A percentile compares a stretch with the other conserved stretches of the same genome.
Conservation (phyloP, 2,888 invertebrate species). For the Sylvicola cinctus region DNA sequence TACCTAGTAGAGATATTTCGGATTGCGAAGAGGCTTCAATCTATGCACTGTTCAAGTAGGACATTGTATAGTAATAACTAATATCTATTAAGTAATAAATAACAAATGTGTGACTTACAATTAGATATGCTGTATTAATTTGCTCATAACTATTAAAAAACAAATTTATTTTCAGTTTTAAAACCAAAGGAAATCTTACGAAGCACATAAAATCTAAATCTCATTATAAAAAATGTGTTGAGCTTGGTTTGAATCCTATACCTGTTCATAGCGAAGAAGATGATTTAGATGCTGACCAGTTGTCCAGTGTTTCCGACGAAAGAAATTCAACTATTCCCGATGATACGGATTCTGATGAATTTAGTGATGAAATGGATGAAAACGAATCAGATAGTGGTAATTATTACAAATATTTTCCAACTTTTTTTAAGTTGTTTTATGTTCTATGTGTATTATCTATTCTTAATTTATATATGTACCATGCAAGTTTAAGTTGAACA, state of each 20-base stretch:
- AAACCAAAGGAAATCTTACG: constrained; percentile 93
- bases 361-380: constrained; percentile 41
- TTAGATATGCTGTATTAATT: too few relatives aligned
- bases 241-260: constrained; percentile 59
- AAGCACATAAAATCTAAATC: constrained; percentile 98
- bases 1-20: too few relatives aligned
- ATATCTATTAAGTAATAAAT: too few relatives aligned
- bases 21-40: too few relatives aligned
- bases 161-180: constrained; percentile 48
- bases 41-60: too few relatives aligned
- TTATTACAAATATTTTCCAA: constrained; percentile 11
- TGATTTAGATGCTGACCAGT: constrained; percentile 26
- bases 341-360: constrained; percentile 44
- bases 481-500: background rate
- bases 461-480: too few relatives aligned
- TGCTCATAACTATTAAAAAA: background rate
- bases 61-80: too few relatives aligned
- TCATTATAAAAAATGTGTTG: constrained; percentile 82
- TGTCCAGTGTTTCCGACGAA: constrained; percentile 17
- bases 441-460: background rate
- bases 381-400: constrained; percentile 44
- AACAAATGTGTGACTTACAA: too few relatives aligned
- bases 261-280: constrained; percentile 40
- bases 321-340: constrained; percentile 27
- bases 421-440: background rate